phyloP scores from a whole-genome alignment of 2,888 invertebrate genomes.

The Punctoribates punctum region DNA sequence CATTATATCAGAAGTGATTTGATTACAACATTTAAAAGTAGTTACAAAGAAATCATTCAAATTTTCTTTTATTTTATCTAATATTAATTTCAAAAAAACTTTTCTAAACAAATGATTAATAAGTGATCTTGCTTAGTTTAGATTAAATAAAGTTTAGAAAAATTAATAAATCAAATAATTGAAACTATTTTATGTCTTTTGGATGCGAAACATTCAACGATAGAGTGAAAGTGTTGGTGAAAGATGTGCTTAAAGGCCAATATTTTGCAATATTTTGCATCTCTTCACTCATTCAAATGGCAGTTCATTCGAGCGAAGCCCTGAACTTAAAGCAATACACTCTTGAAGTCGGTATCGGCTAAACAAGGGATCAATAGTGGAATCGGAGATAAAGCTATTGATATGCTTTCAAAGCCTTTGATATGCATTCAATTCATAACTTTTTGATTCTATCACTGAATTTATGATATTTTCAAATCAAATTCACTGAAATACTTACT shows the following conservation, averaged over 20 bases:
- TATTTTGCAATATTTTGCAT: neutral
- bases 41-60: too few relatives aligned
- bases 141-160: too few relatives aligned
- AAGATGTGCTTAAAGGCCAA: neutral
- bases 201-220: neutral
- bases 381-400: slow-evolving; percentile 19
- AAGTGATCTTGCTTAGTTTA: too few relatives aligned
- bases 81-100: too few relatives aligned
- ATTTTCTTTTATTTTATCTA: too few relatives aligned
- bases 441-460: neutral
- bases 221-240: neutral
- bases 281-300: neutral
- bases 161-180: too few relatives aligned
- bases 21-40: too few relatives aligned
- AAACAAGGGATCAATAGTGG: slow-evolving; percentile 16
- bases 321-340: neutral
- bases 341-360: neutral
- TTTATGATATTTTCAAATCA: neutral
- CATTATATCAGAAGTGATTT: too few relatives aligned
- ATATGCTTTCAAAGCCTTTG: neutral
- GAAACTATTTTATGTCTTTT: too few relatives aligned
- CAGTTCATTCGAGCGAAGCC: slow-evolving; percentile 1
- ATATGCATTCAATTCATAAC: neutral
- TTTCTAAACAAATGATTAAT: too few relatives aligned
- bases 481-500: too few relatives aligned